phyloP scores from a whole-genome alignment of 92 coral and sea anemone species.

The Heliopora coerulea region DNA sequence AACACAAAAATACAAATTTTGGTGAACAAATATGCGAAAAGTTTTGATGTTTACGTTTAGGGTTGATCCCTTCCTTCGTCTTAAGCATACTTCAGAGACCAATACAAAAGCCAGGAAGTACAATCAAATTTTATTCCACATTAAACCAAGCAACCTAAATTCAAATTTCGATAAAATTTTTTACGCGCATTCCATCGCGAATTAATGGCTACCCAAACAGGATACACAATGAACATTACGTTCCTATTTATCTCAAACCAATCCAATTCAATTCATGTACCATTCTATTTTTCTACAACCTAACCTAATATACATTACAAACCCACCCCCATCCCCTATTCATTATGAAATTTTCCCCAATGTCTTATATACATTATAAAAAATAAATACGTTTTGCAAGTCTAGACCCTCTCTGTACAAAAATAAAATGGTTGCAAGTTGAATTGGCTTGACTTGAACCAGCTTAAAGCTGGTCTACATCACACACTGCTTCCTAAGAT shows the following conservation, averaged over 20 bases:
- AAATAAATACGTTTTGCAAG: conserved; percentile 27
- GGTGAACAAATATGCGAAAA: no score
- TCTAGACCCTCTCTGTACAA: background rate
- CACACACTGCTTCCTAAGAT: no score
- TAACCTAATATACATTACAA: background rate
- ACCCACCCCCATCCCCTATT: conserved; percentile 21
- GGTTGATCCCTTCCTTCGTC: no score
- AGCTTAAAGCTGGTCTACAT: background rate
- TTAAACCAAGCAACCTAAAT: background rate
- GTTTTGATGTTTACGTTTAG: no score
- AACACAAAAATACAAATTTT: no score
- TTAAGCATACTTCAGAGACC: no score
- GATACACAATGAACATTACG: background rate
- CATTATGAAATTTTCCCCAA: conserved; percentile 30
- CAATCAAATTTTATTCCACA: conserved; percentile 1
- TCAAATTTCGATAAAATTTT: background rate
- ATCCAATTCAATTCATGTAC: conserved; percentile 25
- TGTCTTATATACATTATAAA: conserved; percentile 35
- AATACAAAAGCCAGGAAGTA: background rate
- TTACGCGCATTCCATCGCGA: background rate
- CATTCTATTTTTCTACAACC: conserved; percentile 27
- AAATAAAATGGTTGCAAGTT: conserved; percentile 23
- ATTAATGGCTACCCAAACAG: background rate
- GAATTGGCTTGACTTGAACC: conserved; percentile 32
- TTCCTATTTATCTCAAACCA: conserved; percentile 21